Base-by-base conservation (phyloP, 2,888 invertebrate genomes). In the Mechanitis messenoides region DNA sequence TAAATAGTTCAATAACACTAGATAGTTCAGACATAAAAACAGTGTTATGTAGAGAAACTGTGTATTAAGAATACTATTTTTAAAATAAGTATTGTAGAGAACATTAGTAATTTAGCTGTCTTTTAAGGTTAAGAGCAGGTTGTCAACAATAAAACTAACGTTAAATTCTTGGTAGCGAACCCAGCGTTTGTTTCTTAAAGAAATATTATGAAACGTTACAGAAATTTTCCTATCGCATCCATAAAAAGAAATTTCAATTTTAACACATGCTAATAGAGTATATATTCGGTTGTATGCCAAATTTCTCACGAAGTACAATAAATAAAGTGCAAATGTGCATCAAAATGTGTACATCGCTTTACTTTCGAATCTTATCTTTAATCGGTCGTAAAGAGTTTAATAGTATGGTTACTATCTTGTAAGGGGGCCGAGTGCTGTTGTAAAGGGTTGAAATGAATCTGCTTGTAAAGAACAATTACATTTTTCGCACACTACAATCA, bases 321-420 rank as follows among this genome's bases (percentile, higher is more conserved):
- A 67, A 69, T 69, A 69, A 71, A 66, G 60, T 70, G 70, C 71
- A 71, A 72, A 70, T 69, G 70, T 61, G 63, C 72, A 69, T 70
- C 69, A 64, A 66, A 66, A 68, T 69, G 66, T 72, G 70, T 67
- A 67, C 67, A 70, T 64, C 66, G 66, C 64, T 66, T 71, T 69
- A 68, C 68, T 68, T 71, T 64, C 64, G 60, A 65, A 63, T 64
- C 69, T 72, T 74, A 75, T 74, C 72, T 69, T 63, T 70, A 69
- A 75, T 72, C 67, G 73, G 61, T 70, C 69, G 72, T 75, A 74
- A 73, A 74, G 65, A 61, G 45, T 55, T 65, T 69, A 65, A 70
- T 64, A 63, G 58, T 60, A 56, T 56, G 55, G 58, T 57, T 60
- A 61, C 58, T 57, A 11, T 56, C 35, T n/a, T 61, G 63, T 59